phyloP scores from a whole-genome alignment of 1,140 invertebrate species.

The Bombus vancouverensis region DNA sequence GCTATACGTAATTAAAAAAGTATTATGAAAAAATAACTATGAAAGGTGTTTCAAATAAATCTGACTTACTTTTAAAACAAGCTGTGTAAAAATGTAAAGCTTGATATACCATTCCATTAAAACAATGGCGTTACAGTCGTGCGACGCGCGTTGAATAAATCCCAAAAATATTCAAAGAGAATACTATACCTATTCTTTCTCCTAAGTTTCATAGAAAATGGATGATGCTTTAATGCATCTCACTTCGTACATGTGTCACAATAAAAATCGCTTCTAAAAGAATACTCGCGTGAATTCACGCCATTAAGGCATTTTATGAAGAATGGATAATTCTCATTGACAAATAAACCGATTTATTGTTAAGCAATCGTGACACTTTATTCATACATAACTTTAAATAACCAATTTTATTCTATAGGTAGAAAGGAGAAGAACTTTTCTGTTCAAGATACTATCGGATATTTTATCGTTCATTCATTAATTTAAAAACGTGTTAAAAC shows the following conservation, averaged over 20 bases:
- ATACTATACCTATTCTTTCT: not conserved
- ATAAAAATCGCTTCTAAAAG: not conserved
- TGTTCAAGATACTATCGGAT: not conserved
- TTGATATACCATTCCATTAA: conserved; percentile 11
- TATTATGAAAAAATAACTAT: not conserved
- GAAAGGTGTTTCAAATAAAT: not conserved
- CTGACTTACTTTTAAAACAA: conserved; percentile 8
- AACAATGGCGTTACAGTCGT: conserved; percentile 9
- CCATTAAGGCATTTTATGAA: not conserved
- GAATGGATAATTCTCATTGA: not conserved
- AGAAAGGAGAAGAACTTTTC: not conserved
- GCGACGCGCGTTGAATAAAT: conserved; percentile 1
- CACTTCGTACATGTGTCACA: not conserved
- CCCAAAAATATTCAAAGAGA: not conserved
- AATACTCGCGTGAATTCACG: not conserved
- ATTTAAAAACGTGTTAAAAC: not conserved
- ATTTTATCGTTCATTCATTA: not conserved
- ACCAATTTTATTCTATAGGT: not conserved
- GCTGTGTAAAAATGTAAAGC: conserved; percentile 9
- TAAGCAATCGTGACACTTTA: not conserved
- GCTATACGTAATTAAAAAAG: not conserved
- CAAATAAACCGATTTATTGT: not conserved
- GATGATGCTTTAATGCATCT: not conserved
- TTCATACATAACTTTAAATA: not conserved
- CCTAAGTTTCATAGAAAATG: not conserved